Percentiles rank a stretch among this genome's conserved stretches.
Evolutionary conservation across 2,797 vertebrate genomes (phyloP).

Genomic region (Syncerus caffer): DNA sequence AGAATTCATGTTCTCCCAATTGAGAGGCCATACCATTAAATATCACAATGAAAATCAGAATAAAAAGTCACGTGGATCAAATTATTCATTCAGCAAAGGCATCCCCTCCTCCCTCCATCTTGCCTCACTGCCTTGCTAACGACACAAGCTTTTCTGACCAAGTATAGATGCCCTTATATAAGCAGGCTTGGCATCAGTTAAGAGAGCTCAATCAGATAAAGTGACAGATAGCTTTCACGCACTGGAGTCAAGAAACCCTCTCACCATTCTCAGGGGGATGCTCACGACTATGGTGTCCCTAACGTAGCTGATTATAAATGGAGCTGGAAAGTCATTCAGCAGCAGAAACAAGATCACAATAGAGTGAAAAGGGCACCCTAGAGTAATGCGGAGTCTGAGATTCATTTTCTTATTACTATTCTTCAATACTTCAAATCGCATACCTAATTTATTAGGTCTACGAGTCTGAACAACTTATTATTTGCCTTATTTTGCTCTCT

Average conservation of each 20-base stretch:
- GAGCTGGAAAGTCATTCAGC: slow-evolving; percentile 83
- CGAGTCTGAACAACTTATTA: slow-evolving; percentile 66
- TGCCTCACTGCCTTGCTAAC: not conserved
- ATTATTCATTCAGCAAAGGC: not conserved
- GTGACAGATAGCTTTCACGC: slow-evolving; percentile 73
- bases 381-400: slow-evolving; percentile 84
- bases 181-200: slow-evolving; percentile 71
- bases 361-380: slow-evolving; percentile 88
- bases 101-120: too few relatives aligned
- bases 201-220: slow-evolving; percentile 83
- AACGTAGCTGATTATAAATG: slow-evolving; percentile 83
- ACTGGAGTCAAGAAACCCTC: slow-evolving; percentile 87
- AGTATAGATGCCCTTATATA: not conserved
- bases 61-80: not conserved
- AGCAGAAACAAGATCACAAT: slow-evolving; percentile 90
- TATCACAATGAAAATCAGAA: not conserved
- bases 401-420: slow-evolving; percentile 85
- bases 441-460: slow-evolving; percentile 79
- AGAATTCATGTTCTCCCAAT: not conserved
- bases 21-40: not conserved
- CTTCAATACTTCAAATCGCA: slow-evolving; percentile 80
- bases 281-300: slow-evolving; percentile 85
- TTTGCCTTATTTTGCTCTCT: slow-evolving; percentile 43
- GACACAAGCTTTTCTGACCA: not conserved
- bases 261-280: slow-evolving; percentile 86